phyloP scores from a whole-genome alignment of 53 echinoderm and acorn worm genomes.

The Holothuria scabra region DNA sequence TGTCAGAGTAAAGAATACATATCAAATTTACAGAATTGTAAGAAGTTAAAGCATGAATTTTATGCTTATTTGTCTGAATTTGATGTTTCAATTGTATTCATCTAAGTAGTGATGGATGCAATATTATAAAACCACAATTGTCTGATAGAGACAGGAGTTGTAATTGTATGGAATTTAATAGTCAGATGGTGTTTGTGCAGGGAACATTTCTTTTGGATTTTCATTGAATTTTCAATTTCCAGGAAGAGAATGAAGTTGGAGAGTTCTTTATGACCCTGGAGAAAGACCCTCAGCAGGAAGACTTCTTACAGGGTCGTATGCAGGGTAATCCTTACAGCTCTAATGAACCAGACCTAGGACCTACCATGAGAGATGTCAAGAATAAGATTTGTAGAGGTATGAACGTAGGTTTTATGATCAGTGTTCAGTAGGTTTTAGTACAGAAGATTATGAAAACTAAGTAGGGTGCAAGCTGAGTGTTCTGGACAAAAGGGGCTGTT shows the following conservation, averaged over 20 bases:
- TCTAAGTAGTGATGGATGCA: too few relatives aligned
- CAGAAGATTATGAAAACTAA: background rate
- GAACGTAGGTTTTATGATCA: background rate
- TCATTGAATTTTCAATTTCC: background rate
- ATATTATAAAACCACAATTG: too few relatives aligned
- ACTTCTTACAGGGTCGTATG: slow-evolving; percentile 91
- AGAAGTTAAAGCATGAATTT: too few relatives aligned
- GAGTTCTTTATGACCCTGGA: slow-evolving; percentile 97
- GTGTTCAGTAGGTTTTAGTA: background rate
- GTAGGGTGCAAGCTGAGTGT: background rate
- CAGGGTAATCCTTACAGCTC: slow-evolving; percentile 98
- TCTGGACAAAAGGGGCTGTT: background rate
- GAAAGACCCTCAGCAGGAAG: slow-evolving; percentile 97
- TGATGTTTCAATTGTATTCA: too few relatives aligned
- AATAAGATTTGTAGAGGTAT: slow-evolving; percentile 96
- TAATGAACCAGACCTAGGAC: slow-evolving; percentile 91
- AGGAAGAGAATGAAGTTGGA: slow-evolving; percentile 98
- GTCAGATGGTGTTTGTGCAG: background rate
- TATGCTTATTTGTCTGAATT: too few relatives aligned
- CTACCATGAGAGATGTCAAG: slow-evolving; percentile 99
- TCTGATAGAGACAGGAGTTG: too few relatives aligned
- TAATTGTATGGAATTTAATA: too few relatives aligned
- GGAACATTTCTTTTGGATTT: background rate
- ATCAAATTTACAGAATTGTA: too few relatives aligned
- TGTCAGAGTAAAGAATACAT: too few relatives aligned